phyloP scores from a whole-genome alignment of 1,140 invertebrate genomes.

The Rhagoletis zephyria region DNA sequence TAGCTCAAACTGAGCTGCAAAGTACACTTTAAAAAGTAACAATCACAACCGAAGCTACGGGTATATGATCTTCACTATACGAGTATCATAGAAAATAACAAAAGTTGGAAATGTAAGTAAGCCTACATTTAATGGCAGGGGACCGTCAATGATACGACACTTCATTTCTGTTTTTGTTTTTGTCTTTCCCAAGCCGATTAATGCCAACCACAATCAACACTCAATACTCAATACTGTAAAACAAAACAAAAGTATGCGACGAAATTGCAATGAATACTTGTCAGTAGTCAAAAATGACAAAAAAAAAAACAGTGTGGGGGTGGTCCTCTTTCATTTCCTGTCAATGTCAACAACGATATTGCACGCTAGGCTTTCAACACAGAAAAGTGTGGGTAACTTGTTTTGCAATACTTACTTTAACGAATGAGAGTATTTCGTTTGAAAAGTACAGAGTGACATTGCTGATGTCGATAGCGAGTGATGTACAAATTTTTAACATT shows the following conservation, averaged over 20 bases:
- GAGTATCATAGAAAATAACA: not conserved
- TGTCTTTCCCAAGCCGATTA: not conserved
- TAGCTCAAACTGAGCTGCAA: not conserved
- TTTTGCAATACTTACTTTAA: conserved; percentile 1
- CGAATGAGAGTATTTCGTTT: too few relatives aligned
- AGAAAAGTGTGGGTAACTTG: not conserved
- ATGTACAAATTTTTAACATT: too few relatives aligned
- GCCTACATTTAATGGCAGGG: not conserved
- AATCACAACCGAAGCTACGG: not conserved
- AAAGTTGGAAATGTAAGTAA: not conserved
- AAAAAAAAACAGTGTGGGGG: not conserved
- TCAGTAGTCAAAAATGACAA: conserved; percentile 7
- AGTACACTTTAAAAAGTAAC: not conserved
- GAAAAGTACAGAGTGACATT: too few relatives aligned
- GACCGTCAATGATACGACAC: not conserved
- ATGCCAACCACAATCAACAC: not conserved
- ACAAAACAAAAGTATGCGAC: not conserved
- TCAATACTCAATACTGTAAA: too few relatives aligned
- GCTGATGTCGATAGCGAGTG: too few relatives aligned
- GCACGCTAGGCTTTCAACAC: not conserved
- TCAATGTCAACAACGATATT: not conserved
- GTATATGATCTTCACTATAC: not conserved
- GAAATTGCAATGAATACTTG: not conserved
- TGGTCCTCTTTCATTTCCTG: not conserved
- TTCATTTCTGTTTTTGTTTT: not conserved